Evolutionary conservation across 2,113 vertebrate species (phyloP).

Genomic region (Mastomys coucha): DNA sequence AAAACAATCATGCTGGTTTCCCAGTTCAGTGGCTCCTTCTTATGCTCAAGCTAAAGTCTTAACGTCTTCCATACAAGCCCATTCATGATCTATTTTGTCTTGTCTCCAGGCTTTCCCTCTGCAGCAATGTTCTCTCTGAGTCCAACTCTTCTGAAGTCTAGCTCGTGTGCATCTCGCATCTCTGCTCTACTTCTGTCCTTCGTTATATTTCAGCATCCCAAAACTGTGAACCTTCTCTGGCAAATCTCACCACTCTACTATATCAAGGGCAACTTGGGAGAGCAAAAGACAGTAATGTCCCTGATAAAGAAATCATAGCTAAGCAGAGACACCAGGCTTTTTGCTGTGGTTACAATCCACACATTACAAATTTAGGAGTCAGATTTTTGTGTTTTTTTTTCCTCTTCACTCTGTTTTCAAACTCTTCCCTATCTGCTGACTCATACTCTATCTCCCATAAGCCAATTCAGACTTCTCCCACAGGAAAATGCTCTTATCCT

Average conservation of each 20-base stretch:
- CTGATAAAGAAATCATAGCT: neutral
- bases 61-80: neutral
- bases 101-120: neutral
- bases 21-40: neutral
- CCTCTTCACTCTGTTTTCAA: slow-evolving; percentile 18
- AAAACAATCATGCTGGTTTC: neutral
- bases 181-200: neutral
- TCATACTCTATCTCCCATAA: neutral
- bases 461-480: neutral
- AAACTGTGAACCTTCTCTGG: neutral
- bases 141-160: neutral
- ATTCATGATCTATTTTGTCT: neutral
- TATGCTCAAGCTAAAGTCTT: neutral
- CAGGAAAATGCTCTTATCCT: neutral
- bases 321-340: neutral
- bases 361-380: neutral
- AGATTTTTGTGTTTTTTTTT: neutral
- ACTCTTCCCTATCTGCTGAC: neutral
- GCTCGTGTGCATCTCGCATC: neutral
- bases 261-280: neutral
- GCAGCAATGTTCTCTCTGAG: neutral
- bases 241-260: neutral
- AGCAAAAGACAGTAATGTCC: neutral
- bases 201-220: neutral
- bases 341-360: neutral